Evolutionary conservation across 1,140 invertebrate species (phyloP), one percentile per base, ranked within the genome.

Genomic region (Trichomalopsis sarcophagae): DNA sequence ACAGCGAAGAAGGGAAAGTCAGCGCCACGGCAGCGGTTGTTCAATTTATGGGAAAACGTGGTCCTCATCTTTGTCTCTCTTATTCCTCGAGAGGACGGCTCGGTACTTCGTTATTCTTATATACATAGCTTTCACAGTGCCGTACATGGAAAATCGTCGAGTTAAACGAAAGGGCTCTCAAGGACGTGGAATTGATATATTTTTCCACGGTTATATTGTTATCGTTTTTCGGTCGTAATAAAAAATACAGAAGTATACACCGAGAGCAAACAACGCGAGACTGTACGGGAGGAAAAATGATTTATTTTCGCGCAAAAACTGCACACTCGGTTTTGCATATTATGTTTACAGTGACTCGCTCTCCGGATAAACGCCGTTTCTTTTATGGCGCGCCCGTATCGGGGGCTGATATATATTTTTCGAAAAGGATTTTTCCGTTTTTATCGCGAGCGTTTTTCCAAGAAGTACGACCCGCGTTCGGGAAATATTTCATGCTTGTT

Each of bases 31-130:
- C n/a, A 1, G 82, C 82, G 88, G 88, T 88, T 89, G 50, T 88
- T 88, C 88, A 90, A 90, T 92, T 92, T 91, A 91, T 91, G 90
- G 88, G 88, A 87, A 89, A 89, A 91, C 88, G 89, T 89, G 87
- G 87, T 68, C 81, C 47, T 50, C 47, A 50, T 50, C 82, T 78
- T 80, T 87, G 69, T 89, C 81, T 83, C 86, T 87, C 86, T 81
- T 88, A 87, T 86, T 87, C 87, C 87, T 87, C 85, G 87, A 77
- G 83, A 73, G 62, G 50, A 55, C 21, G 50, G 47, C 47, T 14
- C 27, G 21, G 47, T 14, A 79, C 69, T 84, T 84, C 77, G 78
- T 84, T 74, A 80, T 84, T 62, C 69, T 66, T 75, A 66, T 50
- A 50, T 50, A 50, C 77, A 33, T 40, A 30, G 5, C 11, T 23